Conservation (phyloP, 2,113 vertebrate genomes). For the Tinamus guttatus region DNA sequence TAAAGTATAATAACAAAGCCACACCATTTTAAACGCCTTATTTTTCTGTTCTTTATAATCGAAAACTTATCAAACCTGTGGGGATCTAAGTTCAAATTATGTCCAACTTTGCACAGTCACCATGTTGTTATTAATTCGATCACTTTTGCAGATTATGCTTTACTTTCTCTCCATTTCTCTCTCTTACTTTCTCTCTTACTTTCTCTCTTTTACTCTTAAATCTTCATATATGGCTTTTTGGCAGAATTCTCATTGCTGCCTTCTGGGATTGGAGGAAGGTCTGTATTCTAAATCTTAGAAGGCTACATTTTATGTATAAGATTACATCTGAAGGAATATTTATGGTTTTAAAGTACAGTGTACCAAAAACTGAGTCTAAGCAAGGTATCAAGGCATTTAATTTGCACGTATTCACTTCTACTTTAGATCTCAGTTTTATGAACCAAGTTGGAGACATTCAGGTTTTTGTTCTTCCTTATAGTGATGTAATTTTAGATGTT, state of each 20-base stretch:
- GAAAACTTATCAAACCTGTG: not conserved
- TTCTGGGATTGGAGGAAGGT: not conserved
- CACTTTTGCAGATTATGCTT: not conserved
- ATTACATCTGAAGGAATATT: not conserved
- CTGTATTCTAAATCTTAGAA: conserved; percentile 1
- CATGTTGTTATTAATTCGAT: not conserved
- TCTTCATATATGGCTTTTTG: not conserved
- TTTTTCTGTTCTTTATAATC: not conserved
- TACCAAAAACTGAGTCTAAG: not conserved
- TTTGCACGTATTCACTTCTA: not conserved
- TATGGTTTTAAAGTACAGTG: not conserved
- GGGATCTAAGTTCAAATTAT: not conserved
- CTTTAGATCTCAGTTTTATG: not conserved
- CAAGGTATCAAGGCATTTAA: not conserved
- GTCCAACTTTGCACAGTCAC: not conserved
- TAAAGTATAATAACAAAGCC: not conserved
- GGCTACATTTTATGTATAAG: not conserved
- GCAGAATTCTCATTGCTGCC: not conserved
- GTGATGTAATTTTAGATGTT: not conserved
- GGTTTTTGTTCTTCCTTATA: not conserved
- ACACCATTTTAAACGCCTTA: not conserved
- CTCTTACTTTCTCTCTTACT: conserved; percentile 40
- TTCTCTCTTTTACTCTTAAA: conserved; percentile 7
- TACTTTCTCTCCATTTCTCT: conserved; percentile 6
- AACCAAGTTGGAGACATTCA: not conserved